Evolutionary conservation across 2,113 vertebrate species (phyloP).

Genomic region (Oncorhynchus mykiss): DNA sequence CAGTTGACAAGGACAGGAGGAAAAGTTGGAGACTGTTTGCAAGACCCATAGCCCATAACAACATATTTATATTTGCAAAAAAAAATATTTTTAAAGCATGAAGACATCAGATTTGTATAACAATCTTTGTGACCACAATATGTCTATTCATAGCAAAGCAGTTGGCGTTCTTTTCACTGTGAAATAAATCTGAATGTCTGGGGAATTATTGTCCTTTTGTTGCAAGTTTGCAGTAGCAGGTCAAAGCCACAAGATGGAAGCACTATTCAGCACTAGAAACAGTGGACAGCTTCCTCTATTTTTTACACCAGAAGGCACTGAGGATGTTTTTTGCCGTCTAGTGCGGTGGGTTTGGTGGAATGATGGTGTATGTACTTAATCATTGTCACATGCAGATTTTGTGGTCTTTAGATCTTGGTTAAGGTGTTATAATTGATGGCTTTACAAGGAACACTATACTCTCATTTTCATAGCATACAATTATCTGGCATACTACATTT

Average conservation of each 20-base stretch:
- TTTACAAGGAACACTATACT: too few species aligned
- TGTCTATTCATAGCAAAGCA: neutral
- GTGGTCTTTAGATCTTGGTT: too few species aligned
- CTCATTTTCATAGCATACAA: too few species aligned
- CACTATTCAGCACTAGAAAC: neutral
- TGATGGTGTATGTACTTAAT: too few species aligned
- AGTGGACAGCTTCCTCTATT: neutral
- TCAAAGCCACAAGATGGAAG: neutral
- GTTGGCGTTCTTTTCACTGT: neutral
- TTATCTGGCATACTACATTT: too few species aligned
- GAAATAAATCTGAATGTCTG: neutral
- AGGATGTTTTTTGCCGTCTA: too few species aligned
- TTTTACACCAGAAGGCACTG: neutral
- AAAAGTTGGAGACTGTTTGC: neutral
- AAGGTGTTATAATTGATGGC: too few species aligned
- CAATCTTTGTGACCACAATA: neutral
- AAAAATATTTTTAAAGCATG: neutral
- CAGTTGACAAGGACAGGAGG: neutral
- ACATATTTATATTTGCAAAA: too few species aligned
- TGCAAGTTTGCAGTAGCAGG: neutral
- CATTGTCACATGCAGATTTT: too few species aligned
- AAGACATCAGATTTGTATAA: too few species aligned
- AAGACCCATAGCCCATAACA: too few species aligned
- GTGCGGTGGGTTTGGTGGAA: too few species aligned
- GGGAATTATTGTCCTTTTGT: neutral